Conservation (phyloP, 2,888 invertebrate genomes). For the Lasioglossum calceatum region DNA sequence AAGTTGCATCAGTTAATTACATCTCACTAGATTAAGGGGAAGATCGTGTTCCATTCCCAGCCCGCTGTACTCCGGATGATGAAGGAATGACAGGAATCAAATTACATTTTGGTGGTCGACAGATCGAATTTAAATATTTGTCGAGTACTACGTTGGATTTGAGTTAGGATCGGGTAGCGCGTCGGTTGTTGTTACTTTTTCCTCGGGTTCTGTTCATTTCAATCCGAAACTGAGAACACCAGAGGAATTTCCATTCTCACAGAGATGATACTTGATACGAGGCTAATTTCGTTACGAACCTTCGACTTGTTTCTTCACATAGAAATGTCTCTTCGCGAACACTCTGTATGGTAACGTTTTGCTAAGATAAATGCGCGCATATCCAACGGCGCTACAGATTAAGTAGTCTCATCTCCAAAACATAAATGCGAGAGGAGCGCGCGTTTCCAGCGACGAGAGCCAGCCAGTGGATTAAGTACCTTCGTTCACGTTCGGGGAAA, state of each 20-base stretch:
- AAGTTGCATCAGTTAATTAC: slow-evolving; percentile 59
- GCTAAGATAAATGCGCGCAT: not conserved
- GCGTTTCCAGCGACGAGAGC: not conserved
- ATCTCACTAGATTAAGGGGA: slow-evolving; percentile 48
- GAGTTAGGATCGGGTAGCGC: not conserved
- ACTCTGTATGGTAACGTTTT: not conserved
- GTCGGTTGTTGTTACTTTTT: not conserved
- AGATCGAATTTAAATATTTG: not conserved
- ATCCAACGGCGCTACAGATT: not conserved
- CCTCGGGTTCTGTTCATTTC: not conserved
- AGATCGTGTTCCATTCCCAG: slow-evolving; percentile 19
- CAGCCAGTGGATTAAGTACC: slow-evolving; percentile 27
- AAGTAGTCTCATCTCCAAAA: not conserved
- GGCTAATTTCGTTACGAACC: not conserved
- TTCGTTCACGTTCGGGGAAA: not conserved
- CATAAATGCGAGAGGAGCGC: not conserved
- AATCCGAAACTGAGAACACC: not conserved
- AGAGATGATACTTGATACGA: not conserved
- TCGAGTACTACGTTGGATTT: not conserved
- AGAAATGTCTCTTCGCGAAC: not conserved
- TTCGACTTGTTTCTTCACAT: not conserved
- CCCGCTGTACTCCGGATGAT: not conserved
- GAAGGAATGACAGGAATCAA: slow-evolving; percentile 2
- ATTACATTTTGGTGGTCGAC: not conserved
- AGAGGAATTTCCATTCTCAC: not conserved